Evolutionary conservation across 2,113 vertebrate species (phyloP).

Genomic region (Dromaius novaehollandiae): DNA sequence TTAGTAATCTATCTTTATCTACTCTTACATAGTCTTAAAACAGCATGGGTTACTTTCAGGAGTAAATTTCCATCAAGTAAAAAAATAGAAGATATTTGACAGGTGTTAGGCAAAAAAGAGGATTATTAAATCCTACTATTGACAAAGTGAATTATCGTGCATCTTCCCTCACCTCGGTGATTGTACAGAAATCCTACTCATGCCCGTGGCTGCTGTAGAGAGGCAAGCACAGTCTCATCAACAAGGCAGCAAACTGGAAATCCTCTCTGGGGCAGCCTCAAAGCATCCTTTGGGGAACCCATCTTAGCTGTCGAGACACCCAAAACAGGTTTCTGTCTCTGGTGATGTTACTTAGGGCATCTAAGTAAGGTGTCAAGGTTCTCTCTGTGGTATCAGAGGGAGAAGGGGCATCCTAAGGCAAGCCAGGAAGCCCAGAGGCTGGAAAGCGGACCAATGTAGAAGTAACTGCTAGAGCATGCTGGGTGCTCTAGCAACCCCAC

Average conservation of each 20-base stretch:
- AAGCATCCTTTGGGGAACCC: background rate
- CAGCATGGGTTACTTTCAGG: background rate
- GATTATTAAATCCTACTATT: background rate
- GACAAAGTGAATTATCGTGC: background rate
- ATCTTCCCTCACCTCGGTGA: background rate
- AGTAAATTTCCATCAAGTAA: background rate
- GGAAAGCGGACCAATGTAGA: background rate
- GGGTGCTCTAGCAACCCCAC: background rate
- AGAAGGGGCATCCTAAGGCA: background rate
- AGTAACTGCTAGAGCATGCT: accelerated
- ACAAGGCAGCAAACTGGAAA: background rate
- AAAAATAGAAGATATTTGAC: background rate
- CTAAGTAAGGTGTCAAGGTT: background rate
- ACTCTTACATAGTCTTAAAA: background rate
- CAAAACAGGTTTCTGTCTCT: background rate
- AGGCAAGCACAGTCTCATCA: background rate
- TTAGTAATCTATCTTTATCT: background rate
- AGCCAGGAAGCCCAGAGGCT: accelerated
- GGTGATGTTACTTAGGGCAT: background rate
- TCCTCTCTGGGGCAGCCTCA: background rate
- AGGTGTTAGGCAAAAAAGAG: background rate
- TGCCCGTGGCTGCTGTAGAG: background rate
- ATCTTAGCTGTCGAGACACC: background rate
- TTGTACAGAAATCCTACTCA: background rate
- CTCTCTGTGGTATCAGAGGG: background rate